Percentiles rank a stretch among this genome's conserved stretches.
Evolutionary conservation across 1,140 invertebrate genomes (phyloP).

Genomic region (Halictus rubicundus): DNA sequence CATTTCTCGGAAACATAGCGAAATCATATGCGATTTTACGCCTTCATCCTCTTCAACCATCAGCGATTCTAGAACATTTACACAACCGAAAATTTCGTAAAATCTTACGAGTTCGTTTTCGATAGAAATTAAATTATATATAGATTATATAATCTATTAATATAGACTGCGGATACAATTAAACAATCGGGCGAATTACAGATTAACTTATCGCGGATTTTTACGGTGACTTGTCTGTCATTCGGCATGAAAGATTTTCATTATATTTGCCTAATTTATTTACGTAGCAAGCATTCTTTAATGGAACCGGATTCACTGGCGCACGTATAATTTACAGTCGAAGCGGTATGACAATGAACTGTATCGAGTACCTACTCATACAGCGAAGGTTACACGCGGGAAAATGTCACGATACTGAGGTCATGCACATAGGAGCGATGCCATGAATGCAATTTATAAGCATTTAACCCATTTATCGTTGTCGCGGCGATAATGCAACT

Average conservation of each 20-base stretch:
- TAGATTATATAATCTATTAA: background rate
- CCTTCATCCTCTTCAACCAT: no score
- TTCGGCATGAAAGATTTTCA: background rate
- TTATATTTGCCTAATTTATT: background rate
- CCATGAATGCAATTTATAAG: slow-evolving; percentile 39
- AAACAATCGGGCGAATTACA: background rate
- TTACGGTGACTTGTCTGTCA: background rate
- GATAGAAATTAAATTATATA: background rate
- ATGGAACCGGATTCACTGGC: slow-evolving; percentile 32
- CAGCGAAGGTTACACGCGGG: slow-evolving; percentile 41
- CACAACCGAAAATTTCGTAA: background rate
- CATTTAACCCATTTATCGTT: slow-evolving; percentile 46
- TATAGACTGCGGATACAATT: background rate
- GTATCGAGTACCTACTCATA: slow-evolving; percentile 41
- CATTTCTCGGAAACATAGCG: no score
- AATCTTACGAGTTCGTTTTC: background rate
- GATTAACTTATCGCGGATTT: background rate
- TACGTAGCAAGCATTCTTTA: background rate
- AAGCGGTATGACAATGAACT: slow-evolving; percentile 34
- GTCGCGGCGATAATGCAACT: slow-evolving; percentile 13
- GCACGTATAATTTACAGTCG: slow-evolving; percentile 26
- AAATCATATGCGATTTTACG: no score
- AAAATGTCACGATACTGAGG: slow-evolving; percentile 52
- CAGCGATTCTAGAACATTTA: no score
- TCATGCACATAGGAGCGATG: slow-evolving; percentile 33